Percentiles rank a stretch among this genome's conserved stretches.
phyloP scores from a whole-genome alignment of 2,797 vertebrate genomes.

The Onychomys leucogaster region DNA sequence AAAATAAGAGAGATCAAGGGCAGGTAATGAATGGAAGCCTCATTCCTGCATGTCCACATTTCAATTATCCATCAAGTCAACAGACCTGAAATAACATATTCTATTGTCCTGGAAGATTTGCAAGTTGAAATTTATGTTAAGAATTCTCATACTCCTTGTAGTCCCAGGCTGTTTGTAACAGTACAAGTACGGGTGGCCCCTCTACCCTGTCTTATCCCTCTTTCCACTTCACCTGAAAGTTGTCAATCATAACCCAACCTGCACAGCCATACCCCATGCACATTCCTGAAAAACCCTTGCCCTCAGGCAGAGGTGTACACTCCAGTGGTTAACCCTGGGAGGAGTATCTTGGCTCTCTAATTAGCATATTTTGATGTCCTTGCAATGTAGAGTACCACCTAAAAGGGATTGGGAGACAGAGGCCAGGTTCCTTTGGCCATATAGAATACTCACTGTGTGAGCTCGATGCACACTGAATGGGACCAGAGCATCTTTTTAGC shows the following conservation, averaged over 20 bases:
- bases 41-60: not conserved
- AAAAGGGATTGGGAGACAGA: not conserved
- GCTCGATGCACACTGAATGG: not conserved
- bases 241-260: not conserved
- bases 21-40: not conserved
- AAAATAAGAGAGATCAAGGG: not conserved
- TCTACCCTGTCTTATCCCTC: not conserved
- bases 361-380: not conserved
- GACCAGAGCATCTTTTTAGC: not conserved
- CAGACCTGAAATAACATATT: slow-evolving; percentile 21
- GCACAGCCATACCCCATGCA: not conserved
- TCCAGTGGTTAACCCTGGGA: not conserved
- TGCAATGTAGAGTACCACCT: not conserved
- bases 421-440: not conserved
- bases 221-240: not conserved
- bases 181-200: rapidly evolving
- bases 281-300: not conserved
- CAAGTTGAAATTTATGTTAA: slow-evolving; percentile 25
- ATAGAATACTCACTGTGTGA: not conserved
- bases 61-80: slow-evolving; percentile 1
- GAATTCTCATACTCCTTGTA: not conserved
- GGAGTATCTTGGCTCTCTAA: not conserved
- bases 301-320: not conserved
- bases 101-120: not conserved
- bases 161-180: not conserved